Evolutionary conservation across 2,113 vertebrate species (phyloP), one percentile per base, ranked within the genome.

Genomic region (Anoplopoma fimbria): DNA sequence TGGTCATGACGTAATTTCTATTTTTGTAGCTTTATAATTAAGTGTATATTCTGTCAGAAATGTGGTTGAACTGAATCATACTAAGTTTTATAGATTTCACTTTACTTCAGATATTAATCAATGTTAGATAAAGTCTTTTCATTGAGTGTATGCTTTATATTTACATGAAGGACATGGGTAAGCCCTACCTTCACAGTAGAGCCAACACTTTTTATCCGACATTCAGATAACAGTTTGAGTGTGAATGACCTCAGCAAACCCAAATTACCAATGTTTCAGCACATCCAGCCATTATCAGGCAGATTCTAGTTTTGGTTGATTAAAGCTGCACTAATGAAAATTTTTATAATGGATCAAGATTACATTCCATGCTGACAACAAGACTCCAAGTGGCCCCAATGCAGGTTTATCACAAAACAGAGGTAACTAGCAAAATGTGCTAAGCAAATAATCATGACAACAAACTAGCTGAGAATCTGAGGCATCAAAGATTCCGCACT

Each of bases 41-140:
- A 64, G n/a, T 87, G 74, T 86, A 60, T 61, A 51, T 70, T 65
- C 71, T 81, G 76, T 82, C 84, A 81, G 64, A 85, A 67, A 76
- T 78, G 76, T 85, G 64, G 69, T 70, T 75, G 25, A 87, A 77
- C 47, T 34, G 47, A 70, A 63, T 63, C 69, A 29, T 0, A 72
- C 53, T n/a, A 51, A 74, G 64, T 83, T 88, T 29, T 51, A 19
- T 60, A 27, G 33, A 40, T 53, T n/a, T n/a, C n/a, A n/a, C 29
- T 75, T 69, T 73, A 0, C 13, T 71, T 70, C 25, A 55, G 38
- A 58, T 49, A 38, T 69, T 57, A 68, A 9, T 60, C 3, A 58
- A 17, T 55, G 14, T 45, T 63, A 21, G 51, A 69, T 17, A 27
- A 60, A 71, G 14, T 33, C 25, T 67, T 68, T 83, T 55, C 55